Conservation (phyloP, 2,113 vertebrate species). For the Tragelaphus scriptus region DNA sequence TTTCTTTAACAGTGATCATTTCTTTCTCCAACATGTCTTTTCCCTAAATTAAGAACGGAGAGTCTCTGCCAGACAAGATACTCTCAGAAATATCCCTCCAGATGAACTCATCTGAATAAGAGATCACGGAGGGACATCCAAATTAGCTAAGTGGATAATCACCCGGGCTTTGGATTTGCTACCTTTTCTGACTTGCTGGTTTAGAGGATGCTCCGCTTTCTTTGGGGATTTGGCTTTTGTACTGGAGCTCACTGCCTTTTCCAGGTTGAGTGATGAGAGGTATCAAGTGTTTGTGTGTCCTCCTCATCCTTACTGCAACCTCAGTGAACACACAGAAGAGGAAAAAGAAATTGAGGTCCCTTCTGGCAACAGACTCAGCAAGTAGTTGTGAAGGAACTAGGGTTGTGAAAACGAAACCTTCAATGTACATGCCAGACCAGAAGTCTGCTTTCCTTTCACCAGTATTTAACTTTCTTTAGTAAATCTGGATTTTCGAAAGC, state of each 20-base stretch:
- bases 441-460: not conserved
- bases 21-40: not conserved
- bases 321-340: not conserved
- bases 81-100: not conserved
- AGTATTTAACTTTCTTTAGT: not conserved
- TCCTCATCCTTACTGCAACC: not conserved
- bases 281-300: not conserved
- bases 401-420: not conserved
- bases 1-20: not conserved
- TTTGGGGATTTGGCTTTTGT: not conserved
- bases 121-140: not conserved
- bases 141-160: not conserved
- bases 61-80: not conserved
- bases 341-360: not conserved
- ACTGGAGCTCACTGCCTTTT: not conserved
- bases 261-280: not conserved
- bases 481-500: not conserved
- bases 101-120: not conserved
- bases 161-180: not conserved
- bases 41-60: not conserved
- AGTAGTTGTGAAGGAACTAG: not conserved
- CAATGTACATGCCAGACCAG: rapidly evolving
- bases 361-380: not conserved
- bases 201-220: not conserved
- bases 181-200: not conserved